These are phyloP conservation scores for Cotesia chilonis DNA, from an alignment of 1,140 invertebrate genomes.

Conservation along the genomic window DNA sequence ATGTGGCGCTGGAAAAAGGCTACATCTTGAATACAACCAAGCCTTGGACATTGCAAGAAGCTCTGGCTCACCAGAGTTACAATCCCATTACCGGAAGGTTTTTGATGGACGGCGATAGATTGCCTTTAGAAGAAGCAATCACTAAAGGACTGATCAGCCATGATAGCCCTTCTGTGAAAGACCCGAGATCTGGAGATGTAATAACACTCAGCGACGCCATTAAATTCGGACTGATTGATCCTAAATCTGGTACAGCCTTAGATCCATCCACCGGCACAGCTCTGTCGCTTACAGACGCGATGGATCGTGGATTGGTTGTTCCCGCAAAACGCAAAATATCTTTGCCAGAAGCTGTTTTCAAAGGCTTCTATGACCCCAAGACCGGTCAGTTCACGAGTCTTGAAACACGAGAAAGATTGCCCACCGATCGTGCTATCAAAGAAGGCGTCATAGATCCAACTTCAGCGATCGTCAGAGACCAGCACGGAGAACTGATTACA, in stretches of 20 bases:
- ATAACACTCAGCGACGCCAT: constrained; percentile 86
- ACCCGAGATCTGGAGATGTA: constrained; percentile 79
- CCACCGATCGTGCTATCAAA: constrained; percentile 79
- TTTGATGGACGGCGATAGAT: constrained; percentile 74
- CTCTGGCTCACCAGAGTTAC: constrained; percentile 83
- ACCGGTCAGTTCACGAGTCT: constrained; percentile 77
- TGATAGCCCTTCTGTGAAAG: constrained; percentile 81
- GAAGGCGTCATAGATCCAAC: constrained; percentile 83
- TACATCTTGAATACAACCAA: constrained; percentile 79
- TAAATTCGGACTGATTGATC: constrained; percentile 80
- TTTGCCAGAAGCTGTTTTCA: constrained; percentile 84
- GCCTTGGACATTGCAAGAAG: constrained; percentile 86
- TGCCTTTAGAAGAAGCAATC: constrained; percentile 84
- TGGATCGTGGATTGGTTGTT: constrained; percentile 82
- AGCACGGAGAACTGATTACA: constrained; percentile 76
- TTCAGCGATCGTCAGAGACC: constrained; percentile 74
- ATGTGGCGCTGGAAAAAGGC: constrained; percentile 80
- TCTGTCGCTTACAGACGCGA: constrained; percentile 80
- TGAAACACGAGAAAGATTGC: constrained; percentile 77
- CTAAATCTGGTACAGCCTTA: constrained; percentile 78
- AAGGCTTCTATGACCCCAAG: constrained; percentile 81
- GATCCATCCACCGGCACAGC: constrained; percentile 79
- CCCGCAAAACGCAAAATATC: constrained; percentile 83
- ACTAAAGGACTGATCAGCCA: constrained; percentile 76
- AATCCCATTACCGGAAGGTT: constrained; percentile 80